Conservation (phyloP, 1,140 invertebrate species). For the Phymastichus coffea region DNA sequence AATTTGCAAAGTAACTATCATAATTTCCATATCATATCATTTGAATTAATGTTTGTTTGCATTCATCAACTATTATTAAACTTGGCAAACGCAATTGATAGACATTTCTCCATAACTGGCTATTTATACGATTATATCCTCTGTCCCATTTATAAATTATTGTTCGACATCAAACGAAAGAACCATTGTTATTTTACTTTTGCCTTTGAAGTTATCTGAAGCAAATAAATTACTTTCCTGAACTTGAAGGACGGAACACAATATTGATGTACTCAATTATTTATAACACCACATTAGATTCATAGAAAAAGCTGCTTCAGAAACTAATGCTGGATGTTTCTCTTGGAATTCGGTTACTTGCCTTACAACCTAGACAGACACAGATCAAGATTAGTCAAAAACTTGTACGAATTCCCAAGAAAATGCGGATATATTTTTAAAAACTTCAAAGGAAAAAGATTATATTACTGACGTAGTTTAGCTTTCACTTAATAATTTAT, state of each 20-base stretch:
- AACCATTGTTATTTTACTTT: not conserved
- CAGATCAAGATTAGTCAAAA: not conserved
- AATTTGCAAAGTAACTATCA: too few relatives aligned
- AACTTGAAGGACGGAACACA: conserved; percentile 10
- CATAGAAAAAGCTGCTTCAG: not conserved
- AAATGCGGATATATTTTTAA: not conserved
- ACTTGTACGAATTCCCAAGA: not conserved
- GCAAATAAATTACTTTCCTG: conserved; percentile 8
- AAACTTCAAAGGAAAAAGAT: too few relatives aligned
- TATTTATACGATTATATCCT: too few relatives aligned
- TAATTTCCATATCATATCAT: too few relatives aligned
- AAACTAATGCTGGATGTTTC: not conserved
- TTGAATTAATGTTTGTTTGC: too few relatives aligned
- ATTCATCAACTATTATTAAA: too few relatives aligned
- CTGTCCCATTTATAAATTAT: not conserved
- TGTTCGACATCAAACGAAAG: not conserved
- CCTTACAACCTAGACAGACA: not conserved
- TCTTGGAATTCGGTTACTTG: not conserved
- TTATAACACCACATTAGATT: not conserved
- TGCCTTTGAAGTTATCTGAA: conserved; percentile 4
- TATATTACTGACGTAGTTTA: too few relatives aligned
- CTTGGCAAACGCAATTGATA: too few relatives aligned
- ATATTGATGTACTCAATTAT: not conserved
- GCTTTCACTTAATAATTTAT: too few relatives aligned
- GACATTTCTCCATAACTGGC: too few relatives aligned